Evolutionary conservation across 1,140 invertebrate genomes (phyloP).

Genomic region (Aplysia californica): DNA sequence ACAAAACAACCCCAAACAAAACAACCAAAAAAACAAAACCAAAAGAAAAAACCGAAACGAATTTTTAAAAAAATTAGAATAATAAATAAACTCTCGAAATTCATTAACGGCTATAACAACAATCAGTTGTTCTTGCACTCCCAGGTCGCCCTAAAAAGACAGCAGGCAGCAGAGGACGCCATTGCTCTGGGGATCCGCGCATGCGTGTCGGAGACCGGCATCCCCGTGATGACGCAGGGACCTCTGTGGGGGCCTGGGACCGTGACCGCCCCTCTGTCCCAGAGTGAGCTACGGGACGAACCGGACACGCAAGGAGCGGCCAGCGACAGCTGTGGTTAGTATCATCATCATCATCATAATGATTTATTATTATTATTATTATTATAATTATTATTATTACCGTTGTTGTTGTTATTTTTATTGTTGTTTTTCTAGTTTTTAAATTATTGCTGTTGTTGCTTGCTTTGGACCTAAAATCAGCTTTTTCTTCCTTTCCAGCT

Average conservation of each 20-base stretch:
- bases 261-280: constrained; percentile 49
- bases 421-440: no score
- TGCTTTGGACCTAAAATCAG: no score
- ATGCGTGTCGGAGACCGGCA: constrained; percentile 85
- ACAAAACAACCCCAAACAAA: no score
- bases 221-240: constrained; percentile 87
- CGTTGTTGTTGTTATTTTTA: neutral
- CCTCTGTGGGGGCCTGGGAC: constrained; percentile 80
- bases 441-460: no score
- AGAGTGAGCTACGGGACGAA: neutral
- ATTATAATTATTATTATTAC: neutral
- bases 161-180: constrained; percentile 97
- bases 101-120: no score
- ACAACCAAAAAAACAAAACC: no score
- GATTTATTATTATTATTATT: neutral
- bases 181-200: constrained; percentile 92
- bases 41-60: no score
- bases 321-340: constrained; percentile 20
- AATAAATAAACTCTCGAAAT: no score
- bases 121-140: no score
- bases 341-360: neutral
- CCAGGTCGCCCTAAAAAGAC: constrained; percentile 90
- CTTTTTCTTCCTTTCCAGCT: no score
- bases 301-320: neutral
- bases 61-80: no score